A percentile compares a stretch with the other conserved stretches of the same genome.
Evolutionary conservation across 2,113 vertebrate genomes (phyloP).

Genomic region (Procapra przewalskii): DNA sequence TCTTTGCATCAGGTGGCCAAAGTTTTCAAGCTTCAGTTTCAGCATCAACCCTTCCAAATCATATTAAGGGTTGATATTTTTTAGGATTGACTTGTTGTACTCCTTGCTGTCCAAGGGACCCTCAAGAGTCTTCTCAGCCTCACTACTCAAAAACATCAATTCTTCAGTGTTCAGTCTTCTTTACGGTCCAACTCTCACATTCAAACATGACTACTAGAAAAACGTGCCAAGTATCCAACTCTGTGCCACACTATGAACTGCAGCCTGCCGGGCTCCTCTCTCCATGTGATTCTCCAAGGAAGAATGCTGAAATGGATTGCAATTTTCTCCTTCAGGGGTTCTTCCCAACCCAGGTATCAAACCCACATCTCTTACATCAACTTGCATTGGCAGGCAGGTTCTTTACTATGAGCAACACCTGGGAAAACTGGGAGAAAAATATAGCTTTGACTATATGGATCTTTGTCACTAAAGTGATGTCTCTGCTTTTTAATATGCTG

Average conservation of each 20-base stretch:
- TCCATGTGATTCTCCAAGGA: neutral
- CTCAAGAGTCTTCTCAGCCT: neutral
- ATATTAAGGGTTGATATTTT: neutral
- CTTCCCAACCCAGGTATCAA: neutral
- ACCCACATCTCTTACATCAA: neutral
- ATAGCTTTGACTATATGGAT: neutral
- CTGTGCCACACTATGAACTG: neutral
- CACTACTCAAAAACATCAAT: neutral
- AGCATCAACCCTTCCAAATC: neutral
- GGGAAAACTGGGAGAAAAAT: neutral
- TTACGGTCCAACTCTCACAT: neutral
- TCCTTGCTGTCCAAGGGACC: neutral
- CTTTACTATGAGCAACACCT: neutral
- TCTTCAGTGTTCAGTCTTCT: neutral
- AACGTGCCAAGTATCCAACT: neutral
- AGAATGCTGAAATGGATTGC: neutral
- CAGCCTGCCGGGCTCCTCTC: neutral
- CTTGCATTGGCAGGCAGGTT: neutral
- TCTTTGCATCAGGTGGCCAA: neutral
- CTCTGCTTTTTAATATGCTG: neutral
- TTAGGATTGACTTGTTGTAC: neutral
- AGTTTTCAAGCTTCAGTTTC: neutral
- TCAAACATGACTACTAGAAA: neutral
- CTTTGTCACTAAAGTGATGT: neutral
- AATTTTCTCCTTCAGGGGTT: neutral